phyloP scores from a whole-genome alignment of 92 coral and sea anemone species.

The Porites evermanni region DNA sequence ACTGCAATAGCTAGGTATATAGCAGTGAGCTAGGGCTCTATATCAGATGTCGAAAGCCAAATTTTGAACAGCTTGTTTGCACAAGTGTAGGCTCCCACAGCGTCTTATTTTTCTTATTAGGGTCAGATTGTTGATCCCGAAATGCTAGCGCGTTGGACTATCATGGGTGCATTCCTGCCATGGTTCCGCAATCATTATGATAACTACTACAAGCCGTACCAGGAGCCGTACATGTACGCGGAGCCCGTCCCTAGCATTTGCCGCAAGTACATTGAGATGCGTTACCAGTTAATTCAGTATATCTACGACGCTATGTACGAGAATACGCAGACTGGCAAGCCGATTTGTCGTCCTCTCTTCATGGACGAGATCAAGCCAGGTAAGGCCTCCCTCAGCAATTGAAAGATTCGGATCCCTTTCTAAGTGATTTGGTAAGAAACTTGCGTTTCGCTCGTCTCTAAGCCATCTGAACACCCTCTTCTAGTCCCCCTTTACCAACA shows the following conservation, averaged over 20 bases:
- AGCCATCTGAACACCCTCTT: too few relatives aligned
- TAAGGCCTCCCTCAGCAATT: neutral
- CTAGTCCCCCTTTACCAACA: too few relatives aligned
- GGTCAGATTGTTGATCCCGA: slow-evolving; percentile 80
- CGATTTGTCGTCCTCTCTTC: slow-evolving; percentile 81
- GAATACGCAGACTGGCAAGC: slow-evolving; percentile 75
- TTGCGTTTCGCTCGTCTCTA: too few relatives aligned
- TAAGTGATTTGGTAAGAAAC: too few relatives aligned
- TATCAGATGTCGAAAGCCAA: too few relatives aligned
- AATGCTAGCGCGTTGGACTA: slow-evolving; percentile 82
- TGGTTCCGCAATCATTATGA: slow-evolving; percentile 89
- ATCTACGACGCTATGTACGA: slow-evolving; percentile 88
- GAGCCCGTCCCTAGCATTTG: slow-evolving; percentile 82
- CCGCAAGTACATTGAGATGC: slow-evolving; percentile 87
- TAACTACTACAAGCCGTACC: slow-evolving; percentile 77
- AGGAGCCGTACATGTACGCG: slow-evolving; percentile 72
- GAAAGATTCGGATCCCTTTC: too few relatives aligned
- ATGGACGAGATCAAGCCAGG: slow-evolving; percentile 80
- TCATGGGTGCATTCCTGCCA: slow-evolving; percentile 82
- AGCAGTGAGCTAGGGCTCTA: too few relatives aligned
- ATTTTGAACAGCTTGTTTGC: neutral
- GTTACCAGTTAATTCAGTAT: slow-evolving; percentile 79
- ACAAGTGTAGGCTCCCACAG: neutral
- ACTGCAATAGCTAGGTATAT: too few relatives aligned
- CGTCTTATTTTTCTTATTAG: neutral